These are phyloP conservation scores for Pelecanus crispus DNA, from an alignment of 2,113 vertebrate species.

Conservation along the genomic window DNA sequence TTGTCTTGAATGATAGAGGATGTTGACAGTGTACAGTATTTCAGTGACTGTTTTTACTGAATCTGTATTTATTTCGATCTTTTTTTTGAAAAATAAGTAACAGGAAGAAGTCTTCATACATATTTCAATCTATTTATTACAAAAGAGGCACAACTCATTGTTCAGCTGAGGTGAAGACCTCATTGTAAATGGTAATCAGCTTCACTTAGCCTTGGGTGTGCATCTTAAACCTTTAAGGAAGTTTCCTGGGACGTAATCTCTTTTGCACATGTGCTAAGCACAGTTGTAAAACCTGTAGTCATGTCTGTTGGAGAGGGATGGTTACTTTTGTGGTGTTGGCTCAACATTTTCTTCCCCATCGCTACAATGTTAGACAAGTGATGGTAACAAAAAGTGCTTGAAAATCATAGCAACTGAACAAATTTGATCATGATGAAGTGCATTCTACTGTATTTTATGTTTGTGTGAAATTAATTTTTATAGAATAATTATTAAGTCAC, in stretches of 20 bases:
- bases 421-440: not conserved
- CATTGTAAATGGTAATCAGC: not conserved
- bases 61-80: not conserved
- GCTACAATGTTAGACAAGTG: not conserved
- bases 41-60: not conserved
- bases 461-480: not conserved
- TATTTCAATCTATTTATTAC: not conserved
- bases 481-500: not conserved
- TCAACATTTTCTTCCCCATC: not conserved
- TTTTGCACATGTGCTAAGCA: not conserved
- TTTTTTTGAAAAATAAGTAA: not conserved
- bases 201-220: not conserved
- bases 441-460: not conserved
- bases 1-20: not conserved
- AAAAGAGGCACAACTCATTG: not conserved
- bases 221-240: not conserved
- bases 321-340: not conserved
- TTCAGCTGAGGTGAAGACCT: not conserved
- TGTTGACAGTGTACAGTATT: not conserved
- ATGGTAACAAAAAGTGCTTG: not conserved
- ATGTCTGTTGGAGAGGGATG: not conserved
- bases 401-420: not conserved
- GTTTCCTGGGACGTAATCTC: not conserved
- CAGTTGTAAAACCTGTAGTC: not conserved
- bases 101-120: rapidly evolving